Base-by-base conservation (phyloP, 2,888 invertebrate species). In the Aromia moschata region DNA sequence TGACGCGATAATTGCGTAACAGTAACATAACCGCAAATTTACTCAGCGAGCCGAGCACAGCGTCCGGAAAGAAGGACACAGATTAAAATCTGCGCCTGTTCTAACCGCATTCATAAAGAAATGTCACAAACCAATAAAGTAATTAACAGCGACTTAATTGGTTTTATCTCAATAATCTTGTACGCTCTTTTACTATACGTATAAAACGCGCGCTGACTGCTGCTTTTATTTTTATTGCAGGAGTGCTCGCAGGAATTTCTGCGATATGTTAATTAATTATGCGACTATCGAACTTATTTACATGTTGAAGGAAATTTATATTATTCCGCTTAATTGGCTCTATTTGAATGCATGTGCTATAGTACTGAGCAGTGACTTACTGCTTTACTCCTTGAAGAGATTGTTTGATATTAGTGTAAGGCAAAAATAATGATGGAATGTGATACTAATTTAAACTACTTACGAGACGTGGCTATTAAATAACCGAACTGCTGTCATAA, bases 141-240 rank as follows among this genome's bases (percentile, higher is more conserved):
- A 71, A 70, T 70, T 71, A 71, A 70, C 66, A 60, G 63, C 52
- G 71, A 70, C 68, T 70, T 67, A 69, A 71, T 69, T 71, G 68
- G 65, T 67, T 64, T 69, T 70, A 71, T 70, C 72, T 65, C 41
- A 41, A 52, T 41, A 40, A 52, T 40, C 52, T 41, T 25, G 52
- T 31, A 31, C 30, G 45, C 31, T 45, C 31, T 18, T 20, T 43
- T 12, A 30, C 45, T 33, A n/a, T 45, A 43, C 25, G 31, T 45
- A 45, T 31, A 45, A 11, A 45, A 31, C 31, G 15, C 52, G 52
- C 49, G n/a, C n/a, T n/a, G n/a, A n/a, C n/a, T n/a, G n/a, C 7
- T 25, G 25, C 3, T 25, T 25, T 25, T 25, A 25, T 25, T 25
- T n/a, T 47, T 47, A 36, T 37, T 36, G 47, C 47, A 47, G 37